phyloP scores from a whole-genome alignment of 2,888 invertebrate genomes.

The Drosophila greeni region DNA sequence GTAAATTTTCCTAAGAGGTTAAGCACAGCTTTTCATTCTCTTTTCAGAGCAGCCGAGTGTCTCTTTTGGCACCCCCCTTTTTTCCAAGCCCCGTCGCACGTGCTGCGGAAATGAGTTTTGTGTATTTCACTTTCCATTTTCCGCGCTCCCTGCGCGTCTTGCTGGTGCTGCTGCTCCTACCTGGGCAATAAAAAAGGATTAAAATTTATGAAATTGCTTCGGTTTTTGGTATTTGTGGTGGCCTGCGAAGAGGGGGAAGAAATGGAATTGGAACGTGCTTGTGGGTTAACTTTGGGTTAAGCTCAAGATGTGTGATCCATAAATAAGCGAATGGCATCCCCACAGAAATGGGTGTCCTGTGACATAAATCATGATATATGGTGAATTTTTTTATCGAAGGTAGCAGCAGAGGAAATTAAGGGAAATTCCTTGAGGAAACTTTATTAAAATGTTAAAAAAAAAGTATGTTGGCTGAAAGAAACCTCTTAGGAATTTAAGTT shows the following conservation, averaged over 20 bases:
- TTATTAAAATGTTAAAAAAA: background rate
- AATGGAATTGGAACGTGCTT: slow-evolving; percentile 59
- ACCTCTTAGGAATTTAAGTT: background rate
- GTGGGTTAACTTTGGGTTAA: slow-evolving; percentile 48
- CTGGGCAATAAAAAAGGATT: slow-evolving; percentile 72
- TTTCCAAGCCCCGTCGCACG: slow-evolving; percentile 19
- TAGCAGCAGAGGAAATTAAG: background rate
- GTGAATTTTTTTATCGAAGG: slow-evolving; percentile 23
- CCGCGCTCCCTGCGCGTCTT: slow-evolving; percentile 40
- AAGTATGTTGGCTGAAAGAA: background rate
- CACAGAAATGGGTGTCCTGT: slow-evolving; percentile 21
- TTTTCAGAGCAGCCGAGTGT: slow-evolving; percentile 14
- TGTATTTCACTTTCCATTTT: slow-evolving; percentile 68
- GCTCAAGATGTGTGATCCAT: slow-evolving; percentile 49
- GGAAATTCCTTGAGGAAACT: background rate
- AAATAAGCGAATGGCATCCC: slow-evolving; percentile 50
- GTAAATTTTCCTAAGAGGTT: slow-evolving; percentile 31
- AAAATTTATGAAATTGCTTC: slow-evolving; percentile 72
- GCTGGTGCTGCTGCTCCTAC: slow-evolving; percentile 5
- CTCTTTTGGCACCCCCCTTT: slow-evolving; percentile 6
- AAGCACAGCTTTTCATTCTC: slow-evolving; percentile 52
- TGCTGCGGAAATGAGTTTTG: slow-evolving; percentile 66
- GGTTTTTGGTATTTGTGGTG: slow-evolving; percentile 53
- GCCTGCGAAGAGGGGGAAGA: slow-evolving; percentile 13
- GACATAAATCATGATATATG: slow-evolving; percentile 57